Evolutionary conservation across 2,113 vertebrate species (phyloP).

Genomic region (Tauraco erythrolophus): DNA sequence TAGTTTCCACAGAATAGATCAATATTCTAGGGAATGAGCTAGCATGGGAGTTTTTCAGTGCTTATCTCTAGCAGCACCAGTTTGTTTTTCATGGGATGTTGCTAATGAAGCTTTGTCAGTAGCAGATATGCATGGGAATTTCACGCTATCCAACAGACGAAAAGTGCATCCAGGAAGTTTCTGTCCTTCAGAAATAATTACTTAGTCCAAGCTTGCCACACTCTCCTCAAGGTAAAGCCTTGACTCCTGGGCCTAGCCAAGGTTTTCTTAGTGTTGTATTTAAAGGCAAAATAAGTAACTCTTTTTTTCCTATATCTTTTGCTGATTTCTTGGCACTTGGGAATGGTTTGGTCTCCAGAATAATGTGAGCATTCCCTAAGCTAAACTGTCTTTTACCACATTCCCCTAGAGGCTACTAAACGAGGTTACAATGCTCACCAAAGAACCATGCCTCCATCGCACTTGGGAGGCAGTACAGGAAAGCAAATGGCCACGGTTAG

Average conservation of each 20-base stretch:
- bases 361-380: neutral
- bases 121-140: neutral
- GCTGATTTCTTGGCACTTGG: neutral
- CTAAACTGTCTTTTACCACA: neutral
- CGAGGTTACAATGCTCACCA: neutral
- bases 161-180: neutral
- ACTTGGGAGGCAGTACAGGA: neutral
- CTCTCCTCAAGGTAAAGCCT: neutral
- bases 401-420: neutral
- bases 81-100: neutral
- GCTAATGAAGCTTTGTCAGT: neutral
- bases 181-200: neutral
- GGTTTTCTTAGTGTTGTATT: neutral
- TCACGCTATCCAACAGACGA: neutral
- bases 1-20: neutral
- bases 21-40: neutral
- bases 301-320: neutral
- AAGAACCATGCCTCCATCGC: neutral
- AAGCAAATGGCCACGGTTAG: neutral
- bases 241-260: neutral
- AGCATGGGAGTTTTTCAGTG: neutral
- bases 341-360: neutral
- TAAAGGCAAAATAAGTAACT: neutral
- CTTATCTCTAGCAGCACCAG: neutral
- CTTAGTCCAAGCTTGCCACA: neutral